A percentile compares a stretch with the other conserved stretches of the same genome.
phyloP scores from a whole-genome alignment of 2,797 vertebrate genomes.

The Rhinoraja longicauda region DNA sequence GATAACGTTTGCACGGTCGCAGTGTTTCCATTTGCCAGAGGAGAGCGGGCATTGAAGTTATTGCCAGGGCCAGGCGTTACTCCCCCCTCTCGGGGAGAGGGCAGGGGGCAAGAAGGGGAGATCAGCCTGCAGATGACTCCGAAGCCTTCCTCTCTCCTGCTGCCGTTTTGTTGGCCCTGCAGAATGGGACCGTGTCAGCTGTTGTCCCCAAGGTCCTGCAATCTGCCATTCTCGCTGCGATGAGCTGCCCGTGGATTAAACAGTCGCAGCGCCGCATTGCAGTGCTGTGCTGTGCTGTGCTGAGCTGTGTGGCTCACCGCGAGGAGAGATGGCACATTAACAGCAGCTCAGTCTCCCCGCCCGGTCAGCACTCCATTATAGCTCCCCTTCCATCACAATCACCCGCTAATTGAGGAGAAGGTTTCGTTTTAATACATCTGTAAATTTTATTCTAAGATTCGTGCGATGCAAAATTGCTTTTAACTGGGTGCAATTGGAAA shows the following conservation, averaged over 20 bases:
- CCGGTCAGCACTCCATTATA: neutral
- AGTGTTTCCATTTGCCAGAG: neutral
- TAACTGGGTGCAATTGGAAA: neutral
- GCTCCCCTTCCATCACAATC: neutral
- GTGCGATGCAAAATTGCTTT: neutral
- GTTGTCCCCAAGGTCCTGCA: constrained; percentile 34
- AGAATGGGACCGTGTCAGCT: constrained; percentile 18
- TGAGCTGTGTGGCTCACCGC: too few species aligned
- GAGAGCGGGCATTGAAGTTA: neutral
- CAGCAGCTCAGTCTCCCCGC: constrained; percentile 14
- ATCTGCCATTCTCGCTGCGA: constrained; percentile 16
- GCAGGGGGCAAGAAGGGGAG: too few species aligned
- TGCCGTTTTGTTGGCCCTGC: neutral
- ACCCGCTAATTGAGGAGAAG: neutral
- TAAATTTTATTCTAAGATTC: constrained; percentile 3
- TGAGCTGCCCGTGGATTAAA: constrained; percentile 22
- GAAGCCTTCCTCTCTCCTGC: neutral
- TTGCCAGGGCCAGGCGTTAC: neutral
- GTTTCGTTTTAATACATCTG: neutral
- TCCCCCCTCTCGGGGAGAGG: neutral
- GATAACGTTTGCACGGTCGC: constrained; percentile 17
- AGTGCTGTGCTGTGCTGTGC: constrained; percentile 29
- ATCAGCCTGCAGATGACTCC: constrained; percentile 3
- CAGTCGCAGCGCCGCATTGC: constrained; percentile 34
- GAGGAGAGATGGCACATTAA: constrained; percentile 33